Base-by-base conservation (phyloP, 2,113 vertebrate genomes). In the Paralichthys olivaceus region DNA sequence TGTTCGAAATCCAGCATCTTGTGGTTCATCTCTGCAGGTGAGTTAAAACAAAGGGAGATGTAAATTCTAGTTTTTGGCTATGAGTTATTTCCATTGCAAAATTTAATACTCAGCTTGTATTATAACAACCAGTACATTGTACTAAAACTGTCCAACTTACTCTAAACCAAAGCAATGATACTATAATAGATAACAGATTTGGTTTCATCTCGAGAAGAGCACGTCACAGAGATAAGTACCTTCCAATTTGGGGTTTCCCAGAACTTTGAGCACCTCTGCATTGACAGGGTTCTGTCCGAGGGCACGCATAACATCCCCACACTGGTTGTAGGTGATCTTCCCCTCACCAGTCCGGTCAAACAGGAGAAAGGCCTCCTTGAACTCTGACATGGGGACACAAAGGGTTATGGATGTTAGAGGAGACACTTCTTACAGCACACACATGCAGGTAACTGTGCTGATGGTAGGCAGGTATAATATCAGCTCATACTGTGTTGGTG, bases 221-320 rank as follows among this genome's bases (percentile, higher is more conserved):
- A 14, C 75, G 15, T 54, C 23, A n/a, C n/a, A 19, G 14, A 55
- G 9, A 45, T 7, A 1, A 74, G 81, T 72, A 58, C 97, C 97
- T 70, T 98, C 97, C 20, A 95, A 90, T 79, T 97, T 97, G 81
- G 97, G 96, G 87, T 97, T 98, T 49, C 97, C 97, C 77, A 98
- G 90, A 54, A 98, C 96, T 83, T 96, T 96, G 84, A 97, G 94
- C 73, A 98, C 96, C 85, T 98, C 96, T 0, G 97, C 96, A 40
- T 98, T 98, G 82, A 96, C 95, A 0, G 97, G 97, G 87, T 98
- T 98, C 93, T 97, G 96, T 37, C 97, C 97, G 81, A 98, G 89
- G 34, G 97, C 96, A 64, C 97, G 78, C 94, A 98, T 96, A 70
- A 98, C 96, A 0, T 98, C 96, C 0, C 96, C 97, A 72, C 96